Percentiles rank a stretch among this genome's conserved stretches.
These are phyloP conservation scores for Raja brachyura DNA, from an alignment of 2,113 vertebrate species.

Conservation along the genomic window DNA sequence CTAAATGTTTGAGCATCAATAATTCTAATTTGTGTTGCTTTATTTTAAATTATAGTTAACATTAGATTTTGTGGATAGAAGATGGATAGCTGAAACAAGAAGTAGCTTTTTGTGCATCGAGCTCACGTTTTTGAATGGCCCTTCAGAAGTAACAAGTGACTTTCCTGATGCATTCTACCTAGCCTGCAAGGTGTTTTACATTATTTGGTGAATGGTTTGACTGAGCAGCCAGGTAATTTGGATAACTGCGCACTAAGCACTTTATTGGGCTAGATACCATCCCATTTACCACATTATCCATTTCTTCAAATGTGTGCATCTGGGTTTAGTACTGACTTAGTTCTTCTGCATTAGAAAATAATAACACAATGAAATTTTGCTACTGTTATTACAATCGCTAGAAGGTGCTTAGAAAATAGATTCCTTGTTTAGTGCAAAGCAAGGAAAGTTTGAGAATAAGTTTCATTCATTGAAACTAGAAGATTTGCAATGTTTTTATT, in stretches of 20 bases:
- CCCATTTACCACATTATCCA: background rate
- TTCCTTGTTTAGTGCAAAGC: background rate
- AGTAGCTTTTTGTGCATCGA: background rate
- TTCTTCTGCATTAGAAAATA: background rate
- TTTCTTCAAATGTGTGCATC: background rate
- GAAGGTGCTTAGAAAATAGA: background rate
- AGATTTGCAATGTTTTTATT: background rate
- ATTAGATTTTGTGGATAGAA: background rate
- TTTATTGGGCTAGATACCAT: background rate
- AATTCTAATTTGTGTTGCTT: background rate
- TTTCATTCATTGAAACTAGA: background rate
- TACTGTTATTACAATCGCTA: background rate
- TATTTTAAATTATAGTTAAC: background rate
- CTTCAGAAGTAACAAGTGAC: background rate
- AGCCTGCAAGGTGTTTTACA: background rate
- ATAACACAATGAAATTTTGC: background rate
- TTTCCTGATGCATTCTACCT: background rate
- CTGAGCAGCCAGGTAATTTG: background rate
- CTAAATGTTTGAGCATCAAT: background rate
- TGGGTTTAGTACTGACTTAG: background rate
- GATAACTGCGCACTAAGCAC: background rate
- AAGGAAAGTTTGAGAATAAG: background rate
- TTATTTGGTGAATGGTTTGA: background rate
- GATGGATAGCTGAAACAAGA: background rate
- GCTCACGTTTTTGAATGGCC: background rate